Conservation (phyloP, 2,888 invertebrate species). For the Nowickia ferox region DNA sequence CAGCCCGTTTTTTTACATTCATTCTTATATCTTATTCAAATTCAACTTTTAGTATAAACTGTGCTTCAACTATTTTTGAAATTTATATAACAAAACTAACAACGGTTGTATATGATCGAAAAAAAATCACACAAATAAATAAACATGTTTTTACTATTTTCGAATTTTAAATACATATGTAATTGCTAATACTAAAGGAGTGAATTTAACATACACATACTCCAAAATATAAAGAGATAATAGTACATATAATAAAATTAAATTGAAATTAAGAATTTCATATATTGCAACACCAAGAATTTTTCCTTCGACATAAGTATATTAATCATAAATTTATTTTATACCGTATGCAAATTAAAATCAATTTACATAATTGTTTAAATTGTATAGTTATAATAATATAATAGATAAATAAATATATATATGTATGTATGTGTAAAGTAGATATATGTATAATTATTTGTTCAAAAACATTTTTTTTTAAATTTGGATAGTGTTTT, state of each 20-base stretch:
- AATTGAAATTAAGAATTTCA: conserved; percentile 29
- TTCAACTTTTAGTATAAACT: no score
- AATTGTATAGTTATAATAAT: conserved; percentile 41
- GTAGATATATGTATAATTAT: conserved; percentile 51
- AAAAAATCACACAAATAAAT: no score
- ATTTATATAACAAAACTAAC: no score
- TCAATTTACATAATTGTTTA: conserved; percentile 39
- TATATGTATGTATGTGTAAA: conserved; percentile 56
- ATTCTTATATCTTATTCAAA: no score
- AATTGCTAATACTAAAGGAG: no score
- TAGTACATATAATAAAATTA: not conserved
- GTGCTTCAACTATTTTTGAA: no score
- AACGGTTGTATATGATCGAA: no score
- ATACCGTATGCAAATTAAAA: conserved; percentile 34
- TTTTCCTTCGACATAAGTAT: not conserved
- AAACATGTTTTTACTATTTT: no score
- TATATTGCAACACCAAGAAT: conserved; percentile 49
- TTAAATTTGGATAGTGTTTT: conserved; percentile 54
- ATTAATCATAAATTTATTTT: conserved; percentile 6
- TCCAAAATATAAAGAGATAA: conserved; percentile 1
- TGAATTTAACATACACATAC: no score
- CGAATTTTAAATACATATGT: no score
- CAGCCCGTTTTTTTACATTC: no score
- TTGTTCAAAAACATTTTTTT: conserved; percentile 54
- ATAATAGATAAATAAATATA: conserved; percentile 67